These are phyloP conservation scores for Cordilura impudica DNA, from an alignment of 2,888 invertebrate species.

Conservation along the genomic window DNA sequence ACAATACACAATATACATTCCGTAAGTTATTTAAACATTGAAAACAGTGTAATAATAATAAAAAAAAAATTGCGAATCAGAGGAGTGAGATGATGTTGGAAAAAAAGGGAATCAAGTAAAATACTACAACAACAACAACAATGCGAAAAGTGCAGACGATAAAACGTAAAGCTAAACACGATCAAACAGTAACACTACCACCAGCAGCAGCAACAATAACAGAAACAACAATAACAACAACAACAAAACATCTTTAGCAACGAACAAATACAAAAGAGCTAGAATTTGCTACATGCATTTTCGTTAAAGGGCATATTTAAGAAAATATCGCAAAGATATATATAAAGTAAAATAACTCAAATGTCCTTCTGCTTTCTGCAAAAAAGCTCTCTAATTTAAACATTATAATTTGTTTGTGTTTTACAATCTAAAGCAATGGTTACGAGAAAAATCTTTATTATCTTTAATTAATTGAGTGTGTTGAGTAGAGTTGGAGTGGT, in stretches of 20 bases:
- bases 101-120: conserved; percentile 49
- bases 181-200: too few relatives aligned
- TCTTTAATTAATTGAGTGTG: background rate
- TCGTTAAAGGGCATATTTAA: conserved; percentile 36
- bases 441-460: background rate
- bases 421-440: background rate
- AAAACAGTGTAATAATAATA: conserved; percentile 52
- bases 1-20: conserved; percentile 27
- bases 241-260: conserved; percentile 3
- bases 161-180: conserved; percentile 55
- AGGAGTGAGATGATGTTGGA: conserved; percentile 48
- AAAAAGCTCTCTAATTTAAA: conserved; percentile 35
- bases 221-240: conserved; percentile 13
- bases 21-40: conserved; percentile 39
- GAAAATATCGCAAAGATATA: conserved; percentile 9
- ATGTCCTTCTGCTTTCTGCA: conserved; percentile 70
- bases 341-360: conserved; percentile 65
- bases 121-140: conserved; percentile 1
- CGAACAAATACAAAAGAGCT: conserved; percentile 47
- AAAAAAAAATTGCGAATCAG: conserved; percentile 40
- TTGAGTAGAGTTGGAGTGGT: background rate
- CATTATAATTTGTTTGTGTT: background rate
- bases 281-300: conserved; percentile 36
- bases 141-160: conserved; percentile 50
- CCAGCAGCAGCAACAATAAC: conserved; percentile 35